Evolutionary conservation across 2,113 vertebrate genomes (phyloP).

Genomic region (Grus americana): DNA sequence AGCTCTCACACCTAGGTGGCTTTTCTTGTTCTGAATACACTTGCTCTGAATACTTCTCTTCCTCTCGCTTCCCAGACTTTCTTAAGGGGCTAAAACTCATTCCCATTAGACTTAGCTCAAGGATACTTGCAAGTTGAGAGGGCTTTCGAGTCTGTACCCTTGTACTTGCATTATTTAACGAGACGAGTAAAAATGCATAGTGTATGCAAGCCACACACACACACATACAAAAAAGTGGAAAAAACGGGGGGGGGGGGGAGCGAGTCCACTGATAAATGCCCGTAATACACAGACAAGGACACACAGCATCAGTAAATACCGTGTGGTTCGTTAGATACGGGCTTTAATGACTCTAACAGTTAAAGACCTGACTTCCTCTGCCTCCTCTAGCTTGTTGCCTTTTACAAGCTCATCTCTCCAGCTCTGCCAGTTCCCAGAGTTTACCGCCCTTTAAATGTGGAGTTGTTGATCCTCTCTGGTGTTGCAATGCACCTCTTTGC

Average conservation of each 20-base stretch:
- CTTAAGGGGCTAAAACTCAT: neutral
- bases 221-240: neutral
- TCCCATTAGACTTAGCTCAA: accelerated
- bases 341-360: neutral
- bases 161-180: neutral
- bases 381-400: neutral
- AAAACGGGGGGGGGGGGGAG: neutral
- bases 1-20: no score
- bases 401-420: neutral
- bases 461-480: neutral
- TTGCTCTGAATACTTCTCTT: no score
- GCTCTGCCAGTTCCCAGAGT: neutral
- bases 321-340: neutral
- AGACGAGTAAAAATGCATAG: neutral
- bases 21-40: neutral
- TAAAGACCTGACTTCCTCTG: neutral
- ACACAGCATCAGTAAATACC: neutral
- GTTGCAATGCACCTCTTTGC: neutral
- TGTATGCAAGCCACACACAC: neutral
- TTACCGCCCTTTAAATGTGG: neutral
- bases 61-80: neutral
- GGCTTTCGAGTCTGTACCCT: neutral
- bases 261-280: neutral
- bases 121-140: neutral
- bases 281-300: neutral